These are phyloP conservation scores for Acleris literana DNA, from an alignment of 2,888 invertebrate genomes.

Conservation along the genomic window DNA sequence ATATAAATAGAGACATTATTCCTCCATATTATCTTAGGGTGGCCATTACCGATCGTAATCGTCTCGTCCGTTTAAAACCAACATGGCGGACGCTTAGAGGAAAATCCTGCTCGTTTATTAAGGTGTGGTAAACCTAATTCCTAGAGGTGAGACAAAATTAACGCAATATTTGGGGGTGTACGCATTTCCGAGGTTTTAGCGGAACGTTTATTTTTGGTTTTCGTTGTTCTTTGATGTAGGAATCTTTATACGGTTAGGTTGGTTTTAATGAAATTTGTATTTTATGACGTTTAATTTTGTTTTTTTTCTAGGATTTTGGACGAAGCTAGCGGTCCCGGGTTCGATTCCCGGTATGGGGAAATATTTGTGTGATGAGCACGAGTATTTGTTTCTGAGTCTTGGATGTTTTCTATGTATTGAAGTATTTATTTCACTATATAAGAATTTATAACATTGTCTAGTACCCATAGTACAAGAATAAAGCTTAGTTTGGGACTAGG, in stretches of 20 bases:
- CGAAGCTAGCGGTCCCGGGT: too few species aligned
- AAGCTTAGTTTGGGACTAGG: too few species aligned
- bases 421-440: too few species aligned
- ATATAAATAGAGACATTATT: conserved; percentile 26
- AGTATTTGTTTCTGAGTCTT: too few species aligned
- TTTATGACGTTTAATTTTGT: too few species aligned
- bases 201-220: conserved; percentile 19
- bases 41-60: conserved; percentile 26
- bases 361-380: too few species aligned
- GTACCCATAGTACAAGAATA: too few species aligned
- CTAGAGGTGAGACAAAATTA: conserved; percentile 35
- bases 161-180: conserved; percentile 30
- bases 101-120: conserved; percentile 34
- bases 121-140: conserved; percentile 37
- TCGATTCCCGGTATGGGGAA: too few species aligned
- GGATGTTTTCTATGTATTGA: too few species aligned
- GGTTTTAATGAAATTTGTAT: neutral
- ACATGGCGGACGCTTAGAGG: conserved; percentile 18
- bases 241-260: neutral
- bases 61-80: conserved; percentile 29
- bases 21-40: conserved; percentile 27
- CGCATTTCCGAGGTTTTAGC: conserved; percentile 15
- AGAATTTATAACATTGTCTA: too few species aligned
- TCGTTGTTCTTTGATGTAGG: neutral
- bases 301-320: too few species aligned